phyloP scores from a whole-genome alignment of 2,113 vertebrate species.

The Hippocampus comes region DNA sequence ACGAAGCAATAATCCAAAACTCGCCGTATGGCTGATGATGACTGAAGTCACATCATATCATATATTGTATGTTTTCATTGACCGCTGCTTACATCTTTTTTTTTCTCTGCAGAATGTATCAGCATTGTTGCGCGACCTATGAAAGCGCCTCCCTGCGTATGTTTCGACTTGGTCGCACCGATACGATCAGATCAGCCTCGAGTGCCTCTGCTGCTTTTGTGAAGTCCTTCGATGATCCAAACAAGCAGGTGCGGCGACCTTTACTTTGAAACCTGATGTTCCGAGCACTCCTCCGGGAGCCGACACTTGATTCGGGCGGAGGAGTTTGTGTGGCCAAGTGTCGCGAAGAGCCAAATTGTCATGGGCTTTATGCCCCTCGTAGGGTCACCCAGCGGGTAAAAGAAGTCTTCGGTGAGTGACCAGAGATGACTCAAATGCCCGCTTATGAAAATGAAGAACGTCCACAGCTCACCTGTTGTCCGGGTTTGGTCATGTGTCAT shows the following conservation, averaged over 20 bases:
- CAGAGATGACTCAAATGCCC: too few species aligned
- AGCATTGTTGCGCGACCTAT: conserved; percentile 79
- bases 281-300: neutral
- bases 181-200: conserved; percentile 88
- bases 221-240: conserved; percentile 76
- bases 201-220: conserved; percentile 77
- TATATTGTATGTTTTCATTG: neutral
- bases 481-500: too few species aligned
- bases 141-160: conserved; percentile 89
- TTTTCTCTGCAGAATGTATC: conserved; percentile 76
- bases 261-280: neutral
- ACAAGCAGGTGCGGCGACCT: conserved; percentile 69
- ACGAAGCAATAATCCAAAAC: neutral
- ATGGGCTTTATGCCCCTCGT: neutral
- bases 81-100: neutral
- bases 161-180: conserved; percentile 88
- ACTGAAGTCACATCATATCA: neutral
- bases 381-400: neutral
- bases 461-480: too few species aligned
- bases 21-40: neutral
- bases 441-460: too few species aligned
- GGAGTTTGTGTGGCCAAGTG: neutral
- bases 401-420: too few species aligned
- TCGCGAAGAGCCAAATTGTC: neutral
- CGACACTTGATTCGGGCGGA: neutral